Conservation (phyloP, 2,113 vertebrate genomes). For the Atractosteus spatula region DNA sequence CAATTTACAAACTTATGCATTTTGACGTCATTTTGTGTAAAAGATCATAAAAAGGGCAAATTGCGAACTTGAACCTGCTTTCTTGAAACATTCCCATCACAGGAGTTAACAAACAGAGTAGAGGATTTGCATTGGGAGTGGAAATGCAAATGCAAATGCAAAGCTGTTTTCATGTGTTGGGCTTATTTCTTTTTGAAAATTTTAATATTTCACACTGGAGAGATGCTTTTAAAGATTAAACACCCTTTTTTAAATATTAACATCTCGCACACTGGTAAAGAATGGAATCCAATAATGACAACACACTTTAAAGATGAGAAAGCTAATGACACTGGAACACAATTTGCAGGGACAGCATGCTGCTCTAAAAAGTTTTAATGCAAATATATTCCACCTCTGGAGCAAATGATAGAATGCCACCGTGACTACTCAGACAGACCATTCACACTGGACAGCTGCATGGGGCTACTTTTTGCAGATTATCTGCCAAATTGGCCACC, state of each 20-base stretch:
- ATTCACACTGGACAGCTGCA: conserved; percentile 10
- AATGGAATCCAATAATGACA: conserved; percentile 11
- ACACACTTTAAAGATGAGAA: conserved; percentile 11
- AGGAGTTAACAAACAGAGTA: no score
- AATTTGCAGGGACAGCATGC: conserved; percentile 9
- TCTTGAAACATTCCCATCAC: no score
- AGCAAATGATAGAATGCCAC: not conserved
- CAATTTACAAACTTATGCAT: no score
- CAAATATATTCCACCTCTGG: conserved; percentile 7
- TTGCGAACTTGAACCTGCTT: no score
- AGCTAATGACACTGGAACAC: conserved; percentile 8
- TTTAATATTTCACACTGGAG: conserved; percentile 1
- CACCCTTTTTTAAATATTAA: conserved; percentile 4
- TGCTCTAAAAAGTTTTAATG: not conserved
- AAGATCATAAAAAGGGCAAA: no score
- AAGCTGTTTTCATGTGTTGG: not conserved
- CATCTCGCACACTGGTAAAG: conserved; percentile 2
- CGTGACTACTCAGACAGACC: not conserved
- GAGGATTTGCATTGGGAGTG: no score
- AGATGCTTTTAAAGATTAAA: not conserved
- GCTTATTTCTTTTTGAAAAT: not conserved
- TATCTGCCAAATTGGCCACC: not conserved
- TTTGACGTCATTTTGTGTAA: no score
- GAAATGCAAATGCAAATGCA: not conserved
- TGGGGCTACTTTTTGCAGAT: not conserved